A percentile compares a stretch with the other conserved stretches of the same genome.
Evolutionary conservation across 2,797 vertebrate species (phyloP).

Genomic region (Trachops cirrhosus): DNA sequence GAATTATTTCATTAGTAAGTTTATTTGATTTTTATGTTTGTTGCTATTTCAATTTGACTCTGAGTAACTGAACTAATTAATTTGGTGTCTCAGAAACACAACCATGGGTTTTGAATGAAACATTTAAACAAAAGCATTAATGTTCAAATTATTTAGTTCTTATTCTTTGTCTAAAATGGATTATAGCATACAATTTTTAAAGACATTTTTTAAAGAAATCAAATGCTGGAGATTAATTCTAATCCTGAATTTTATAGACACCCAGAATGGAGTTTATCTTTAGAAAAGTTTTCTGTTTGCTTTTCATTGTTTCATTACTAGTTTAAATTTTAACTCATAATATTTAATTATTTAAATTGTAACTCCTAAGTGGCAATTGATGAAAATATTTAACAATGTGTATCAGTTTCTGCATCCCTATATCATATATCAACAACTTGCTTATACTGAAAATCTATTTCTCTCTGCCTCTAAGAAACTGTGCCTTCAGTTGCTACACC

Average conservation of each 20-base stretch:
- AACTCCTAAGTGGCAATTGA: background rate
- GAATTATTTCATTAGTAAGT: background rate
- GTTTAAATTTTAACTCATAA: background rate
- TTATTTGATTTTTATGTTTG: background rate
- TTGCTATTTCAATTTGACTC: background rate
- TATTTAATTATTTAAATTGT: background rate
- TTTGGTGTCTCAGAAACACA: background rate
- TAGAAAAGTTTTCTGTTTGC: background rate
- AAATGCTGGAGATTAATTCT: slow-evolving; percentile 8
- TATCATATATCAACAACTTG: background rate
- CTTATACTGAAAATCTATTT: slow-evolving; percentile 23
- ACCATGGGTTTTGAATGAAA: background rate
- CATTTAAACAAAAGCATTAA: slow-evolving; percentile 51
- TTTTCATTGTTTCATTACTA: background rate
- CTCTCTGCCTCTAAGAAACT: background rate
- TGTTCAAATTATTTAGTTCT: slow-evolving; percentile 30
- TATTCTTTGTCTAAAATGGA: background rate
- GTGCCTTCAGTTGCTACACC: background rate
- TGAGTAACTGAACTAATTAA: background rate
- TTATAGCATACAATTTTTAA: background rate
- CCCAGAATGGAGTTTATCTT: background rate
- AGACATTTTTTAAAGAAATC: background rate
- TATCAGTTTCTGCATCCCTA: background rate
- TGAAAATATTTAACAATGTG: background rate
- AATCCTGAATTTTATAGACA: background rate